These are phyloP conservation scores for Sylvia borin DNA, from an alignment of 2,797 vertebrate species.

Conservation along the genomic window DNA sequence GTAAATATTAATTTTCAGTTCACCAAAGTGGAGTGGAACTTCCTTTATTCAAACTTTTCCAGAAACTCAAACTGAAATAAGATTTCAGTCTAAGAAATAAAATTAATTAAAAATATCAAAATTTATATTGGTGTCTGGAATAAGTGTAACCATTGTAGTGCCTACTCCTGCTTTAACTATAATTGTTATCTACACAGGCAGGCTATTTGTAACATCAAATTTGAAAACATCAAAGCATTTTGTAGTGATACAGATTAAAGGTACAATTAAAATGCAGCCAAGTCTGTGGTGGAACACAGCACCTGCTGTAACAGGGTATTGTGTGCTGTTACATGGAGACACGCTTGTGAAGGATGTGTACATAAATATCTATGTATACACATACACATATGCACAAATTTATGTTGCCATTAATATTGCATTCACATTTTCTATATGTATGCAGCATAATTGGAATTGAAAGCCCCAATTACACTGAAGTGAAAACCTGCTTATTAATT, in stretches of 20 bases:
- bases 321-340: background rate
- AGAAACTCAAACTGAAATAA: background rate
- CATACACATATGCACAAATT: background rate
- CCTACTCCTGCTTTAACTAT: background rate
- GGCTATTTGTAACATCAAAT: background rate
- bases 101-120: background rate
- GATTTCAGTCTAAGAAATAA: background rate
- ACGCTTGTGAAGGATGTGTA: background rate
- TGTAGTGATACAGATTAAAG: background rate
- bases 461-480: conserved; percentile 68
- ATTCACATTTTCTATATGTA: background rate
- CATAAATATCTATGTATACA: too few relatives aligned
- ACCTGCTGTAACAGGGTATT: background rate
- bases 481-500: conserved; percentile 70
- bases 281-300: background rate
- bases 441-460: conserved; percentile 52
- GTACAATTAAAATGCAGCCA: background rate
- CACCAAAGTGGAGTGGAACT: background rate
- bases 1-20: background rate
- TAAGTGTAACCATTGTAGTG: background rate
- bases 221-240: conserved; percentile 1
- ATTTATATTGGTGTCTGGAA: background rate
- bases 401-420: background rate
- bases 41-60: background rate
- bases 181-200: background rate